A percentile compares a stretch with the other conserved stretches of the same genome.
Conservation (phyloP, 2,797 vertebrate genomes). For the Gymnoscopelus microlampas region DNA sequence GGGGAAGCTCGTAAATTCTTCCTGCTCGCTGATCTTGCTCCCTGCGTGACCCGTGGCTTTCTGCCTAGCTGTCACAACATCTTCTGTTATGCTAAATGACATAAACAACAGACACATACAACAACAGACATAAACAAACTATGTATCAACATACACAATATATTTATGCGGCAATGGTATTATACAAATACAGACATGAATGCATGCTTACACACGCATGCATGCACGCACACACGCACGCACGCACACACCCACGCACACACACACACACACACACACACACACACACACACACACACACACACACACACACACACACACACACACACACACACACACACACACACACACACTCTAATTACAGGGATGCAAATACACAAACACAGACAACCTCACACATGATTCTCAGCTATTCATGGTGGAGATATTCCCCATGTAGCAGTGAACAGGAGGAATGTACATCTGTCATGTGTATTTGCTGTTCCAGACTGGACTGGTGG, state of each 20-base stretch:
- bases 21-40: constrained; percentile 7
- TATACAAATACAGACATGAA: background rate
- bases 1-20: constrained; percentile 49
- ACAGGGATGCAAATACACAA: background rate
- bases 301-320: background rate
- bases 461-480: constrained; percentile 52
- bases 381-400: background rate
- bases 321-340: constrained; percentile 1
- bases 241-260: background rate
- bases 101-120: background rate
- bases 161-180: background rate
- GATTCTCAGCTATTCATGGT: background rate
- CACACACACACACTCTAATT: constrained; percentile 6
- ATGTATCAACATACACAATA: background rate
- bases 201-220: background rate
- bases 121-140: background rate
- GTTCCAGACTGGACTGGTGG: constrained; percentile 30
- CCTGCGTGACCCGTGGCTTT: constrained; percentile 16
- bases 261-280: constrained; percentile 7
- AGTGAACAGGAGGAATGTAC: constrained; percentile 53
- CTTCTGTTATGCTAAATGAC: background rate
- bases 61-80: constrained; percentile 5
- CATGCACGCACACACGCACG: background rate
- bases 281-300: constrained; percentile 4
- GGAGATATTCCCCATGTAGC: constrained; percentile 20